These are phyloP conservation scores for Oncorhynchus kisutch DNA, from an alignment of 2,113 vertebrate species.

Conservation along the genomic window DNA sequence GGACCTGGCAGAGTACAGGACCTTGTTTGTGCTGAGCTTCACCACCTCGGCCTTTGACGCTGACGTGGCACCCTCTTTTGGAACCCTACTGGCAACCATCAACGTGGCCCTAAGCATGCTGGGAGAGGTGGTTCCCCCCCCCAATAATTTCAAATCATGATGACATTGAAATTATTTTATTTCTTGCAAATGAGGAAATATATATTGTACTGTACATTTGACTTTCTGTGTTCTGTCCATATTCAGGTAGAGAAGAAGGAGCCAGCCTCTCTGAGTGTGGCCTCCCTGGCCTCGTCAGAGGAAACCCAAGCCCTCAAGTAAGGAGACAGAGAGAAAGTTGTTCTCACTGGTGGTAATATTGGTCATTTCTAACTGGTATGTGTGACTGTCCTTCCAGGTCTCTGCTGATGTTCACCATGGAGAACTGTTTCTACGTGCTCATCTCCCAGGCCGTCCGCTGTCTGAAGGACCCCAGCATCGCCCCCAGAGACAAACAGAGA, in stretches of 20 bases:
- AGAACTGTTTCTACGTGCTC: conserved; percentile 97
- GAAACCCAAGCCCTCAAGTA: conserved; percentile 90
- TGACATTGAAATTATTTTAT: not conserved
- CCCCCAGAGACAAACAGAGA: conserved; percentile 90
- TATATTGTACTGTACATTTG: not conserved
- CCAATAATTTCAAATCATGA: not conserved
- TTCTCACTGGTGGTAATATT: not conserved
- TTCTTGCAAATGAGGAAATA: not conserved
- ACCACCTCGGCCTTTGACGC: conserved; percentile 93
- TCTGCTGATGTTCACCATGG: conserved; percentile 95
- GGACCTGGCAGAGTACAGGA: conserved; percentile 91
- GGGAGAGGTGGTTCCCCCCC: conserved; percentile 79
- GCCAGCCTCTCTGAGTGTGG: conserved; percentile 77
- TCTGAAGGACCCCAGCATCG: conserved; percentile 84
- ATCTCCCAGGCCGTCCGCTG: conserved; percentile 93
- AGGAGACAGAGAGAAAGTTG: conserved; percentile 44
- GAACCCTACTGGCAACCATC: conserved; percentile 92
- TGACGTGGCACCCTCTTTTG: conserved; percentile 93
- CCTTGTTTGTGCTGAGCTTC: conserved; percentile 92
- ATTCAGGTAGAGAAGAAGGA: conserved; percentile 93
- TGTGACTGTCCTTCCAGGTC: conserved; percentile 72
- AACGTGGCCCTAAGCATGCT: conserved; percentile 93
- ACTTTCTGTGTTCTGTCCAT: not conserved
- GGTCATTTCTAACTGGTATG: not conserved
- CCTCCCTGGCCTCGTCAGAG: conserved; percentile 81